Evolutionary conservation across 2,113 vertebrate genomes (phyloP).

Genomic region (Amazona vittata): DNA sequence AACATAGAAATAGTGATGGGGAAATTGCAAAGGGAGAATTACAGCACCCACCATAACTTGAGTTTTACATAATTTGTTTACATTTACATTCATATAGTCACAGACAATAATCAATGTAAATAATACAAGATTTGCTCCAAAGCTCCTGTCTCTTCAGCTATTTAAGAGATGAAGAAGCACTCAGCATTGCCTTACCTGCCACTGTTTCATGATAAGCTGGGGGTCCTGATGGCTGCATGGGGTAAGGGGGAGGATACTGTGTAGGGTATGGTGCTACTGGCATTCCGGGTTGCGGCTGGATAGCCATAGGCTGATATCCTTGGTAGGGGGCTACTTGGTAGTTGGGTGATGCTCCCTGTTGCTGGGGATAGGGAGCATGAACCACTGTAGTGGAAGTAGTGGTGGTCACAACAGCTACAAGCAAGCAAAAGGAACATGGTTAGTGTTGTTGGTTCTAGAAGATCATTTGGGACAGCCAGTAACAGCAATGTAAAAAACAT

Average conservation of each 20-base stretch:
- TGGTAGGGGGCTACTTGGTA: slow-evolving; percentile 79
- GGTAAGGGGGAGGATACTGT: slow-evolving; percentile 76
- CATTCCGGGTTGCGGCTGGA: slow-evolving; percentile 77
- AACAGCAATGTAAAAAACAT: background rate
- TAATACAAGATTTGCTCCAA: background rate
- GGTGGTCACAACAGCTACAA: slow-evolving; percentile 81
- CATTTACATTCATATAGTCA: background rate
- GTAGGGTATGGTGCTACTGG: slow-evolving; percentile 66
- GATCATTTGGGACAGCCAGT: background rate
- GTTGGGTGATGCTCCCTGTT: slow-evolving; percentile 62
- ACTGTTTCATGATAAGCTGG: slow-evolving; percentile 88
- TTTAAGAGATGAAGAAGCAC: background rate
- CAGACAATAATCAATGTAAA: background rate
- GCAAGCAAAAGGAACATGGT: background rate
- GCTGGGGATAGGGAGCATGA: slow-evolving; percentile 79
- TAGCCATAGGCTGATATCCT: slow-evolving; percentile 82
- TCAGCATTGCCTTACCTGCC: slow-evolving; percentile 69
- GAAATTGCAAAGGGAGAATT: background rate
- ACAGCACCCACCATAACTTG: background rate
- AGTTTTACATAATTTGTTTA: accelerated
- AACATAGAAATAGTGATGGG: background rate
- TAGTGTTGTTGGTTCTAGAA: background rate
- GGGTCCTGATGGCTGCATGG: slow-evolving; percentile 73
- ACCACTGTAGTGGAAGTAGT: slow-evolving; percentile 84
- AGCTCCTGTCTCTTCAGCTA: background rate